These are phyloP conservation scores for Himalopsyche tibetana DNA, from an alignment of 2,888 invertebrate species.

Conservation along the genomic window DNA sequence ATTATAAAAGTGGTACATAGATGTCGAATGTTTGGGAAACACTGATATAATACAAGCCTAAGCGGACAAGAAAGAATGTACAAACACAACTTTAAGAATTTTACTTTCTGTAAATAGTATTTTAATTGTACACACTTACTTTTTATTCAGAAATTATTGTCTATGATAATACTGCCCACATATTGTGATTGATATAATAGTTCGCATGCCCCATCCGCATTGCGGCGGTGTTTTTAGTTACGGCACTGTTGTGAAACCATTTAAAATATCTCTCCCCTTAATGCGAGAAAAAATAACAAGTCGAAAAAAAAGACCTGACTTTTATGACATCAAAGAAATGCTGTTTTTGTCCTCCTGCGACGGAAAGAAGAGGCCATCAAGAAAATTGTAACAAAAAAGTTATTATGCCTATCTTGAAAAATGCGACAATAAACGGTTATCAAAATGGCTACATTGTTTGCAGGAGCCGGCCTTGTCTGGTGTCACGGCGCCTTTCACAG, in stretches of 20 bases:
- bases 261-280: background rate
- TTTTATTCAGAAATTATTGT: too few relatives aligned
- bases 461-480: background rate
- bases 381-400: conserved; percentile 31
- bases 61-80: too few relatives aligned
- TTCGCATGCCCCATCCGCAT: too few relatives aligned
- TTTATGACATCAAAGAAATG: conserved; percentile 14
- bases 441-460: conserved; percentile 34
- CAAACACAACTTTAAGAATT: too few relatives aligned
- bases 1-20: too few relatives aligned
- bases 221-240: too few relatives aligned
- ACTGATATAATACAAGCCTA: too few relatives aligned
- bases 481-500: background rate
- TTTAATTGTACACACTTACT: too few relatives aligned
- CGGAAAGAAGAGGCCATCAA: background rate
- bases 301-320: background rate
- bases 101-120: too few relatives aligned
- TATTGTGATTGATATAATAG: too few relatives aligned
- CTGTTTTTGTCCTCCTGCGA: background rate
- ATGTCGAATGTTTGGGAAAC: too few relatives aligned
- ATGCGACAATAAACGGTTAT: conserved; percentile 28
- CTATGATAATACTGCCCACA: too few relatives aligned
- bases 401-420: conserved; percentile 27
- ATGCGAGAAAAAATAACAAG: conserved; percentile 16
- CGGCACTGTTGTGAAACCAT: background rate